Percentiles rank a stretch among this genome's conserved stretches.
Evolutionary conservation across 2,113 vertebrate species (phyloP).

Genomic region (Phylloscopus trochiloides): DNA sequence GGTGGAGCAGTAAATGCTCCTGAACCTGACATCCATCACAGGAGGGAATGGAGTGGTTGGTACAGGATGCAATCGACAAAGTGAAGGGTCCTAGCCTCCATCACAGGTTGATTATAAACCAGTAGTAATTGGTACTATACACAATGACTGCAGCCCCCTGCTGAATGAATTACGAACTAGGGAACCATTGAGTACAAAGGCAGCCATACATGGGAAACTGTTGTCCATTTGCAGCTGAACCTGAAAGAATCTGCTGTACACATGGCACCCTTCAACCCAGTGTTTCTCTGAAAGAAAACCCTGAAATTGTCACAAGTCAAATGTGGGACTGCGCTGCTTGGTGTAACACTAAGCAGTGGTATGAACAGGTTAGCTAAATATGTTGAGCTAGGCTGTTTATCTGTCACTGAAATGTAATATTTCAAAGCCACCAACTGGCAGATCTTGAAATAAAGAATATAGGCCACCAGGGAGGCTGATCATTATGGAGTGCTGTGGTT

Average conservation of each 20-base stretch:
- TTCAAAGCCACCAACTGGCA: not conserved
- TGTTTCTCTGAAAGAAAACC: not conserved
- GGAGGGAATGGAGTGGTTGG: not conserved
- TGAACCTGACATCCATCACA: not conserved
- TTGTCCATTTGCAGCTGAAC: not conserved
- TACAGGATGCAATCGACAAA: not conserved
- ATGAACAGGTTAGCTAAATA: not conserved
- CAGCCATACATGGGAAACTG: fast-evolving
- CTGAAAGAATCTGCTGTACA: not conserved
- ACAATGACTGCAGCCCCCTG: not conserved
- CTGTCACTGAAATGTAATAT: not conserved
- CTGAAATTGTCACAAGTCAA: fast-evolving
- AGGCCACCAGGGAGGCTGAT: not conserved
- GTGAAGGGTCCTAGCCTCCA: not conserved
- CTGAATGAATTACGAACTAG: not conserved
- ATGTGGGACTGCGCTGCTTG: not conserved
- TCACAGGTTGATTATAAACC: not conserved
- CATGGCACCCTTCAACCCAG: not conserved
- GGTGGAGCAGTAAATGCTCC: not conserved
- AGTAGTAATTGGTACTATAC: not conserved
- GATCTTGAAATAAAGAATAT: not conserved
- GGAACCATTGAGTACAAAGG: fast-evolving
- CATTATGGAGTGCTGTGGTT: fast-evolving
- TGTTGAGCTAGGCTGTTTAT: not conserved
- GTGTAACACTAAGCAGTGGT: fast-evolving